Conservation (phyloP, 2,888 invertebrate genomes). For the Acronicta aceris region DNA sequence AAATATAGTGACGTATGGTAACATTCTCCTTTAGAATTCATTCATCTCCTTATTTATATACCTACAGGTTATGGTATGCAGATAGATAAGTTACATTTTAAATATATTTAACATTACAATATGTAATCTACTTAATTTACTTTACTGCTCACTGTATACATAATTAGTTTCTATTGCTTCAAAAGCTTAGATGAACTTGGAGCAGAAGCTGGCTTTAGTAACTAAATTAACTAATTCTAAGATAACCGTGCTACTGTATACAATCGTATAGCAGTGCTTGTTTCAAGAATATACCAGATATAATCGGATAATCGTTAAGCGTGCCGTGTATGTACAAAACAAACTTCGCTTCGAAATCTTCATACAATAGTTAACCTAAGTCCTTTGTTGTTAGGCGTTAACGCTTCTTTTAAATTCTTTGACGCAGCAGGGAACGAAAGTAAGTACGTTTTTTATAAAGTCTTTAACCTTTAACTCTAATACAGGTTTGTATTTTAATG, state of each 20-base stretch:
- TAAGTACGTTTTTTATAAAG: slow-evolving; percentile 80
- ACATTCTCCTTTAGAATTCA: neutral
- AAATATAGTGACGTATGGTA: slow-evolving; percentile 3
- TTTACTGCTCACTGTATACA: slow-evolving; percentile 29
- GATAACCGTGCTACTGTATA: slow-evolving; percentile 46
- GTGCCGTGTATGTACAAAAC: slow-evolving; percentile 47
- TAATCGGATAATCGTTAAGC: slow-evolving; percentile 46
- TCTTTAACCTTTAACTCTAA: slow-evolving; percentile 83
- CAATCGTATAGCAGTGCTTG: slow-evolving; percentile 41
- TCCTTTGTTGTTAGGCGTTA: slow-evolving; percentile 68
- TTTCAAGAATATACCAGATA: slow-evolving; percentile 40
- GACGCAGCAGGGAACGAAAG: slow-evolving; percentile 77
- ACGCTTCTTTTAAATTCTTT: slow-evolving; percentile 76
- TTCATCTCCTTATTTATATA: no score
- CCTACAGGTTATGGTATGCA: slow-evolving; percentile 17
- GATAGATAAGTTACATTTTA: no score
- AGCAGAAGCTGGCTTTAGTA: slow-evolving; percentile 40
- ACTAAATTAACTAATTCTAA: slow-evolving; percentile 47
- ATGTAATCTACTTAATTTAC: slow-evolving; percentile 20
- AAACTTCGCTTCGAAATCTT: slow-evolving; percentile 59
- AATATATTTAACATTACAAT: no score
- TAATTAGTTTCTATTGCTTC: slow-evolving; percentile 38
- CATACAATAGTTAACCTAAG: slow-evolving; percentile 63
- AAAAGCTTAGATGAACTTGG: slow-evolving; percentile 39
- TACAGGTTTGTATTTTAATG: slow-evolving; percentile 85